Conservation (phyloP, 2,113 vertebrate species). For the Reinhardtius hippoglossoides region DNA sequence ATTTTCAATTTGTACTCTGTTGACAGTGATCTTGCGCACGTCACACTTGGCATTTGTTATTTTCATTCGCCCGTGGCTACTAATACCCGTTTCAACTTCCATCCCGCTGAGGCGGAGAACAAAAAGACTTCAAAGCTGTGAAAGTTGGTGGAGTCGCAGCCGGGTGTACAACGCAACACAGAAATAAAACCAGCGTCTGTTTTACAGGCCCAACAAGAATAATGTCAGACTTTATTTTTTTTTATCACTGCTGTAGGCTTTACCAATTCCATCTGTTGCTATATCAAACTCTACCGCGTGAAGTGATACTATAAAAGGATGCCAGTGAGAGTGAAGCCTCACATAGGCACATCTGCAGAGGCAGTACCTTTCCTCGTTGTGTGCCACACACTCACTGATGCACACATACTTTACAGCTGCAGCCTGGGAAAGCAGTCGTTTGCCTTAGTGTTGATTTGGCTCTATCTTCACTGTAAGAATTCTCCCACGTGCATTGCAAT, state of each 20-base stretch:
- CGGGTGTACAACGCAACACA: conserved; percentile 17
- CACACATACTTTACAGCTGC: conserved; percentile 25
- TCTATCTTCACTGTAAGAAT: not conserved
- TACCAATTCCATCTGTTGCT: conserved; percentile 70
- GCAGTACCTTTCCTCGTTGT: conserved; percentile 50
- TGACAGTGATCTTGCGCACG: conserved; percentile 47
- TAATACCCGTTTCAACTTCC: conserved; percentile 45
- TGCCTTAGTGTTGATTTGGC: not conserved
- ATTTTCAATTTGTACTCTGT: conserved; percentile 60
- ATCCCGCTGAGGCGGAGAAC: conserved; percentile 18
- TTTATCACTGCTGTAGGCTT: conserved; percentile 59
- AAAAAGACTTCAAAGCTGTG: conserved; percentile 53
- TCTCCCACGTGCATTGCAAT: conserved; percentile 1
- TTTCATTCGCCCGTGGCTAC: conserved; percentile 50
- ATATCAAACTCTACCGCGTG: conserved; percentile 57
- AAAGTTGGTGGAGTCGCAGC: conserved; percentile 38
- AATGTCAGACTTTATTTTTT: conserved; percentile 37
- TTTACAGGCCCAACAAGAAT: conserved; percentile 39
- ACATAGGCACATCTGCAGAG: conserved; percentile 58
- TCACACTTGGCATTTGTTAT: conserved; percentile 45
- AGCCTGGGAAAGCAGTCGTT: conserved; percentile 23
- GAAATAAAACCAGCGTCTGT: conserved; percentile 66
- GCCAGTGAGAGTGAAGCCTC: conserved; percentile 65
- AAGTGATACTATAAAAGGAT: conserved; percentile 73
- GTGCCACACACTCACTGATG: conserved; percentile 49